Percentiles rank a stretch among this genome's conserved stretches.
phyloP scores from a whole-genome alignment of 1,140 invertebrate genomes.

The Pemphigus obesinymphae region DNA sequence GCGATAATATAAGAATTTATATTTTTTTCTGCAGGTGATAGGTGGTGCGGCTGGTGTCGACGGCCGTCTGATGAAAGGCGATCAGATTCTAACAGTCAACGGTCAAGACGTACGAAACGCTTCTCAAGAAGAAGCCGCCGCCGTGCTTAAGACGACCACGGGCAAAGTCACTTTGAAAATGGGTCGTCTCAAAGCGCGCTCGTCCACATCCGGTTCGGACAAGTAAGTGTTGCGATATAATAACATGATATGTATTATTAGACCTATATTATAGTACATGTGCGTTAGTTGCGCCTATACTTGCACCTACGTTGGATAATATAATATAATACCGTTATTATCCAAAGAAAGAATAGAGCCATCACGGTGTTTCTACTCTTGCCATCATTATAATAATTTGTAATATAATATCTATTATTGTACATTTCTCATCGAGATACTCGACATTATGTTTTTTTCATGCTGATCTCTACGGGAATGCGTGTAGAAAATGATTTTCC shows the following conservation, averaged over 20 bases:
- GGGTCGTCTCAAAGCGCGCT: conserved; percentile 68
- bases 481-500: conserved; percentile 33
- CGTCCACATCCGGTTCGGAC: conserved; percentile 37
- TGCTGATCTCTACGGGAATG: conserved; percentile 1
- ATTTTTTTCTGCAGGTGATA: conserved; percentile 59
- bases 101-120: conserved; percentile 77
- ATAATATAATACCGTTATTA: background rate
- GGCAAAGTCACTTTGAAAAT: conserved; percentile 75
- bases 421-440: background rate
- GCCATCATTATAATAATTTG: no score
- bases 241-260: no score
- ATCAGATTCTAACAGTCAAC: conserved; percentile 86
- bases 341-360: no score
- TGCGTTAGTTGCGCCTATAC: no score
- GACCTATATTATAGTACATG: no score
- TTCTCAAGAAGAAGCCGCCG: conserved; percentile 79
- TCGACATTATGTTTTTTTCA: conserved; percentile 23
- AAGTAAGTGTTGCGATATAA: conserved; percentile 33
- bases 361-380: no score
- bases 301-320: background rate
- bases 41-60: conserved; percentile 89
- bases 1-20: no score
- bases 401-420: no score
- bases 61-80: conserved; percentile 85
- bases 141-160: conserved; percentile 76